phyloP scores from a whole-genome alignment of 1,140 invertebrate species.

The Brachionus asplanchnoidis region DNA sequence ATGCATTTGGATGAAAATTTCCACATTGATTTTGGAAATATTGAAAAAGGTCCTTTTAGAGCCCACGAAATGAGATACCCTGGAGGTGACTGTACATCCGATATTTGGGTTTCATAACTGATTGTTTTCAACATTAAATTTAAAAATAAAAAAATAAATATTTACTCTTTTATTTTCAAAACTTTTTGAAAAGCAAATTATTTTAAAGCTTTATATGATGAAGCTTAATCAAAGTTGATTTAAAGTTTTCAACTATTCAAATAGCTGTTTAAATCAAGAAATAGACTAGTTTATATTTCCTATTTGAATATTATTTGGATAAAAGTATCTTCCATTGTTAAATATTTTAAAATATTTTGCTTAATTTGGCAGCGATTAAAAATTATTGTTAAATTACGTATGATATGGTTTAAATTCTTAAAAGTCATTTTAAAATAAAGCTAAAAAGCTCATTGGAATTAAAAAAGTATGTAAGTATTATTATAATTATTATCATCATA shows the following conservation, averaged over 20 bases:
- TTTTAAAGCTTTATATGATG: not conserved
- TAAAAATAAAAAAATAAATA: not conserved
- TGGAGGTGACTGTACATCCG: constrained; percentile 91
- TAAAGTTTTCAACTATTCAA: not conserved
- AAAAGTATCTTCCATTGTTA: too few relatives aligned
- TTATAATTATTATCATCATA: not conserved
- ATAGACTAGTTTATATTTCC: not conserved
- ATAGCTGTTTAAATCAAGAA: not conserved
- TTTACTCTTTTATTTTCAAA: not conserved
- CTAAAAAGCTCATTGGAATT: too few relatives aligned
- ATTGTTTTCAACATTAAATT: not conserved
- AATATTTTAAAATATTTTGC: too few relatives aligned
- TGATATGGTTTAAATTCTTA: too few relatives aligned
- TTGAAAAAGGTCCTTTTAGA: constrained; percentile 77
- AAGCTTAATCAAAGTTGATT: not conserved
- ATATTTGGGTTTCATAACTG: constrained; percentile 69
- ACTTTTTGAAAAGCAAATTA: not conserved
- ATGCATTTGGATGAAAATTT: constrained; percentile 80
- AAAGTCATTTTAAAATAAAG: too few relatives aligned
- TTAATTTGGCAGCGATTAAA: too few relatives aligned
- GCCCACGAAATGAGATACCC: constrained; percentile 91
- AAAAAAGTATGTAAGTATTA: too few relatives aligned
- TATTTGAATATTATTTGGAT: too few relatives aligned
- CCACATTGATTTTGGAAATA: constrained; percentile 83
- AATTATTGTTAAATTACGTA: too few relatives aligned